Conservation (phyloP, 2,113 vertebrate species). For the Myocastor coypus region DNA sequence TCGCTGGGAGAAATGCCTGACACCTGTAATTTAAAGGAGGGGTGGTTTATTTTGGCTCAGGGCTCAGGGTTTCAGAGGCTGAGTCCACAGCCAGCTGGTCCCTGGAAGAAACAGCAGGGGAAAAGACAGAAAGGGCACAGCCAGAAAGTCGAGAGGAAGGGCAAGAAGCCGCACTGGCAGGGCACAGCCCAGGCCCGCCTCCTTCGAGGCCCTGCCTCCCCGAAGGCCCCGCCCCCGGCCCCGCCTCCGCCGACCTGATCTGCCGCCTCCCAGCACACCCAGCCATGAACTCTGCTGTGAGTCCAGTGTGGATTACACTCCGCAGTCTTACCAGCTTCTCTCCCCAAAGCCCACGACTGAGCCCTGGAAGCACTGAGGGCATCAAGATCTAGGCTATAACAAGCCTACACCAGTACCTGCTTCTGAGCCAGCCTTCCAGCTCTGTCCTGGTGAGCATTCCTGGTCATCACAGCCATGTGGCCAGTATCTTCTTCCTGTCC, state of each 20-base stretch:
- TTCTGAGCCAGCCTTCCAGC: neutral
- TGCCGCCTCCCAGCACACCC: neutral
- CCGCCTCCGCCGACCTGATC: no score
- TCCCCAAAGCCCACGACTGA: neutral
- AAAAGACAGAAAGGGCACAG: neutral
- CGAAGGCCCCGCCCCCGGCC: no score
- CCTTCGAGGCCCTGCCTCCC: neutral
- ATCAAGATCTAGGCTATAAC: neutral
- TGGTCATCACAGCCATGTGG: neutral
- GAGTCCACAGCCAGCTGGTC: neutral
- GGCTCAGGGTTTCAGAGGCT: neutral
- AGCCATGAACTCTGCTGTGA: neutral
- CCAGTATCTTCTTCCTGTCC: neutral
- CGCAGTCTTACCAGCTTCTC: neutral
- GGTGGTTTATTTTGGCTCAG: neutral
- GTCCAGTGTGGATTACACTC: neutral
- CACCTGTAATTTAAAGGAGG: neutral
- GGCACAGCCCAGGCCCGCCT: neutral
- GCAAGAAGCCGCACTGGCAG: neutral
- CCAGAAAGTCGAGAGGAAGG: neutral
- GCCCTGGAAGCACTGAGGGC: neutral
- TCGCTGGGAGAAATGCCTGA: neutral
- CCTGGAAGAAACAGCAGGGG: neutral
- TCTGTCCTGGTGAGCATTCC: neutral
- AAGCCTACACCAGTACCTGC: neutral